phyloP scores from a whole-genome alignment of 2,888 invertebrate species.

The Blastobasis adustella region DNA sequence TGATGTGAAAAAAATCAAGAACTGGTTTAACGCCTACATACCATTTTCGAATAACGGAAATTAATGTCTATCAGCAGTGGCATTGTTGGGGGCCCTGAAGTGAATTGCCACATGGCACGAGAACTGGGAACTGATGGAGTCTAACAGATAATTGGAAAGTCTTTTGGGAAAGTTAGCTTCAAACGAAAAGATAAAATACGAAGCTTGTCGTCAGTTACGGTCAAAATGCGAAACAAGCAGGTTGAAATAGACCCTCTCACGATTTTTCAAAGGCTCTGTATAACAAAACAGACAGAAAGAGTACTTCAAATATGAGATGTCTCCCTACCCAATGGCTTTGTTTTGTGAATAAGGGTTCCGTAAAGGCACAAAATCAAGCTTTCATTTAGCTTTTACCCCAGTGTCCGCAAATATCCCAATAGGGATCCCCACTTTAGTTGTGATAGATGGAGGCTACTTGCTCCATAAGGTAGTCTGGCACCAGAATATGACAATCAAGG shows the following conservation, averaged over 20 bases:
- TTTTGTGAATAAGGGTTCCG: not conserved
- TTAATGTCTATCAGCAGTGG: not conserved
- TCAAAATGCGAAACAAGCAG: not conserved
- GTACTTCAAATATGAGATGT: not conserved
- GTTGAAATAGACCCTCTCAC: not conserved
- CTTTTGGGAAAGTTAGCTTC: not conserved
- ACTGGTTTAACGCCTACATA: not conserved
- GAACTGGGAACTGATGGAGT: not conserved
- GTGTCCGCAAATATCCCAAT: not conserved
- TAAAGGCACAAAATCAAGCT: not conserved
- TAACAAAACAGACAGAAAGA: not conserved
- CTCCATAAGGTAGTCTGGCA: not conserved
- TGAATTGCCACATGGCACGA: slow-evolving; percentile 1
- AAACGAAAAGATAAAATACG: not conserved
- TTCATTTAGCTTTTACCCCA: not conserved
- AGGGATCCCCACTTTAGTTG: not conserved
- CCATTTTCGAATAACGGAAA: not conserved
- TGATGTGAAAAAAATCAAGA: not conserved
- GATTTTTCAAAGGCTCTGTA: not conserved
- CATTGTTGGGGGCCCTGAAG: not conserved
- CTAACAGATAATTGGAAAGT: not conserved
- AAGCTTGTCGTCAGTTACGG: not conserved
- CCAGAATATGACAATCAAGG: not conserved
- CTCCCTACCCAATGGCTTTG: no score
- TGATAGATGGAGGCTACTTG: not conserved